phyloP scores from a whole-genome alignment of 2,888 invertebrate genomes.

The Lypha dubia region DNA sequence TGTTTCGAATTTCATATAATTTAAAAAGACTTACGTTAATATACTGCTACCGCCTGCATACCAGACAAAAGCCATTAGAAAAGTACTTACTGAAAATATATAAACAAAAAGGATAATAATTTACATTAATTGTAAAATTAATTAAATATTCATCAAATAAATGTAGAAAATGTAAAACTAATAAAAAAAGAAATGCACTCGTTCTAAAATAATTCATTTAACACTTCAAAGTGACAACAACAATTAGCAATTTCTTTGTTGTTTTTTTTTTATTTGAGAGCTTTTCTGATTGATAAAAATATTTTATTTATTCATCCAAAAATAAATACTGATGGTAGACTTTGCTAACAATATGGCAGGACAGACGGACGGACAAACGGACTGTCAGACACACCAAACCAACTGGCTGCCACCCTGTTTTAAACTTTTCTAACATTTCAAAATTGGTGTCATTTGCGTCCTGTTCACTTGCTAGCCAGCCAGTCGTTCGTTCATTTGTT shows the following conservation, averaged over 20 bases:
- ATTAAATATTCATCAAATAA: conserved; percentile 43
- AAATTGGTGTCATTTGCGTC: conserved; percentile 52
- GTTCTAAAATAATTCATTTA: conserved; percentile 56
- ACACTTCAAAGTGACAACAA: conserved; percentile 57
- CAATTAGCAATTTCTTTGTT: conserved; percentile 31
- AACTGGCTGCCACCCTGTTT: conserved; percentile 20
- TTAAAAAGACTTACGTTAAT: neutral
- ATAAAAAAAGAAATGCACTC: conserved; percentile 19
- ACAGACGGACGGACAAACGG: neutral
- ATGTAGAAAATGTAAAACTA: conserved; percentile 27
- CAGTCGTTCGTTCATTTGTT: conserved; percentile 1
- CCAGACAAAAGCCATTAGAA: neutral
- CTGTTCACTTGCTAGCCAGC: conserved; percentile 26
- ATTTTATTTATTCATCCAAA: conserved; percentile 58
- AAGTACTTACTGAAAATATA: conserved; percentile 6
- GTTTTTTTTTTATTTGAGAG: conserved; percentile 25
- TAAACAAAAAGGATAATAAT: neutral
- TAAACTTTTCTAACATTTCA: conserved; percentile 55
- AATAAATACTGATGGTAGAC: conserved; percentile 31
- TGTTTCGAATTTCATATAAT: neutral
- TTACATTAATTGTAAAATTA: conserved; percentile 36
- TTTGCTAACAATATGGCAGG: conserved; percentile 4
- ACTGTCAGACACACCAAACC: neutral
- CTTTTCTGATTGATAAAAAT: conserved; percentile 42
- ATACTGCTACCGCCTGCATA: neutral